These are phyloP conservation scores for Thymelicus acteon DNA, from an alignment of 2,888 invertebrate genomes.

Conservation along the genomic window DNA sequence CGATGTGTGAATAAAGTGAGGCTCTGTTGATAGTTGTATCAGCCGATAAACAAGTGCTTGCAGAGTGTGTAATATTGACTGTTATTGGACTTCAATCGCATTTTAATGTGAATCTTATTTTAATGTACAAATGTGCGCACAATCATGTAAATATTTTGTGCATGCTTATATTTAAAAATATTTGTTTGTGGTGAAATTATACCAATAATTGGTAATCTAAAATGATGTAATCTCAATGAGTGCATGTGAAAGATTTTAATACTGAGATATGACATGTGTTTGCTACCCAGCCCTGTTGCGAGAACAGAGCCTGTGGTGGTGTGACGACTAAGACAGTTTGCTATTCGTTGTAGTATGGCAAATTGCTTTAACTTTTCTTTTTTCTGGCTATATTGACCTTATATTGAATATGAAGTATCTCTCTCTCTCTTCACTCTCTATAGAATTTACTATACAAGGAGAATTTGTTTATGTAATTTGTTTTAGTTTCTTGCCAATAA, in stretches of 20 bases:
- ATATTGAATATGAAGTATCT: conserved; percentile 54
- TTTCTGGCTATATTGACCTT: conserved; percentile 59
- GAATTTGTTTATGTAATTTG: conserved; percentile 69
- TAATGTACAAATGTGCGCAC: conserved; percentile 83
- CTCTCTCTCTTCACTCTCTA: conserved; percentile 79
- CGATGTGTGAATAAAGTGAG: conserved; percentile 93
- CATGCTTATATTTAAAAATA: conserved; percentile 66
- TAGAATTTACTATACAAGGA: conserved; percentile 61
- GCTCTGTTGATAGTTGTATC: conserved; percentile 85
- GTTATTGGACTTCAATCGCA: conserved; percentile 73
- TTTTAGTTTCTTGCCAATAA: conserved; percentile 81
- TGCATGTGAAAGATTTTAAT: conserved; percentile 65
- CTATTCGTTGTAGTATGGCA: conserved; percentile 79
- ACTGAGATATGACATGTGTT: conserved; percentile 59
- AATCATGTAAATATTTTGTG: conserved; percentile 79
- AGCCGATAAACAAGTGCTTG: conserved; percentile 53
- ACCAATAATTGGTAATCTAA: conserved; percentile 64
- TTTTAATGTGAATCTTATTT: conserved; percentile 74
- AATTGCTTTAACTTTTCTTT: conserved; percentile 67
- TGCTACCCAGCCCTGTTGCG: conserved; percentile 74
- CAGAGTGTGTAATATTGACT: conserved; percentile 76
- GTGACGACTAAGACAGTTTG: conserved; percentile 62
- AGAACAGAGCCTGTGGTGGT: conserved; percentile 75
- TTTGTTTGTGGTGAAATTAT: conserved; percentile 58
- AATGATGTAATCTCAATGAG: conserved; percentile 81